Evolutionary conservation across 2,797 vertebrate genomes (phyloP).

Genomic region (Lutjanus argentimaculatus): DNA sequence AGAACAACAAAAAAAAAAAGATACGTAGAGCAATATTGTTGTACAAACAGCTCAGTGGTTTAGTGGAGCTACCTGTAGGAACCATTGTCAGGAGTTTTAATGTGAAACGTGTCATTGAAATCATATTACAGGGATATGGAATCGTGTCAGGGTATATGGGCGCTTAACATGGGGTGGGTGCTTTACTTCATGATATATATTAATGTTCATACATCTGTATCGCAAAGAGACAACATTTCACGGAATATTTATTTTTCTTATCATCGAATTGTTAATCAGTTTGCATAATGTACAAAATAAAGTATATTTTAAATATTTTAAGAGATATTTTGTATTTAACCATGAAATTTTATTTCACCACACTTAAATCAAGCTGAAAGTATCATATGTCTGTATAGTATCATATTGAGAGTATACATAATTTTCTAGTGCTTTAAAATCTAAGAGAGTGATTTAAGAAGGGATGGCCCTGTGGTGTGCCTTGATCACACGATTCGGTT

Average conservation of each 20-base stretch:
- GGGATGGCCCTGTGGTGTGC: constrained; percentile 78
- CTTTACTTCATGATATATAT: constrained; percentile 79
- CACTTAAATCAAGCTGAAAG: constrained; percentile 82
- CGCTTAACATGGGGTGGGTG: constrained; percentile 66
- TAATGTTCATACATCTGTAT: constrained; percentile 78
- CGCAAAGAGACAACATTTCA: constrained; percentile 83
- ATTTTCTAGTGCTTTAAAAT: constrained; percentile 86
- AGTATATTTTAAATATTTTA: constrained; percentile 91
- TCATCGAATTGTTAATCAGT: constrained; percentile 87
- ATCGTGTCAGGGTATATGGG: constrained; percentile 81
- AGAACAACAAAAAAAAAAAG: constrained; percentile 49
- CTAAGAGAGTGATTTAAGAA: constrained; percentile 62
- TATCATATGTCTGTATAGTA: constrained; percentile 83
- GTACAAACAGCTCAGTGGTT: constrained; percentile 81
- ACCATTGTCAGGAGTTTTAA: constrained; percentile 78
- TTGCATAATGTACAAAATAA: constrained; percentile 90
- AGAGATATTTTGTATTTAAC: constrained; percentile 90
- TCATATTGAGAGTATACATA: constrained; percentile 81
- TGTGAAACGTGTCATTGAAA: constrained; percentile 72
- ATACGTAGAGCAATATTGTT: constrained; percentile 85
- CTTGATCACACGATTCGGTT: constrained; percentile 77
- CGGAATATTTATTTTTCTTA: constrained; percentile 88
- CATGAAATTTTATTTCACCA: constrained; percentile 86
- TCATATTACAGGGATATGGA: constrained; percentile 80
- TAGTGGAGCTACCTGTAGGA: constrained; percentile 81